Evolutionary conservation across 2,113 vertebrate genomes (phyloP), one percentile per base, ranked within the genome.

Genomic region (Scolopax mira): DNA sequence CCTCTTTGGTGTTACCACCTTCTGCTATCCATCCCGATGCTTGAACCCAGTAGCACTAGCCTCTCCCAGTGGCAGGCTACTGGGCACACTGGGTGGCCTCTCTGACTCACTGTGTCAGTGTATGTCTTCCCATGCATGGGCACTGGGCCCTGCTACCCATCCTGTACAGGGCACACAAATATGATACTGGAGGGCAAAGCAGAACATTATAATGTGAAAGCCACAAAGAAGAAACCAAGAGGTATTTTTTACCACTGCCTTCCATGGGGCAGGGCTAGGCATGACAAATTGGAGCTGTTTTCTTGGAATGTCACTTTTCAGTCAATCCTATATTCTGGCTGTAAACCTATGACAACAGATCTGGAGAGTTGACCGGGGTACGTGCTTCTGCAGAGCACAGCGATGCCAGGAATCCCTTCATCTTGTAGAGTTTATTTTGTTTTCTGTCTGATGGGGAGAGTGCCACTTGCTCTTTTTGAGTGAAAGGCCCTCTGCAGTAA

Each of bases 271-370:
- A 60, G 52, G 72, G 85, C 21, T 80, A 78, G 62, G 25, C 48
- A 51, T 60, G 55, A 74, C 48, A 35, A 28, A 52, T 67, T 22
- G 24, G 33, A 71, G 42, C 21, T 58, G 21, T 0, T 90, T 93
- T 67, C 72, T 80, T 86, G 52, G 67, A 80, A 95, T 84, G 81
- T 65, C 8, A 2, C 25, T 89, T 91, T 93, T 93, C 64, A 79
- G 23, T 85, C 78, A 89, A 33, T 60, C 35, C 78, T 85, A 7
- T 74, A 61, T 33, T 62, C 80, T 79, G n/a, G 5, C 27, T 49
- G 6, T 66, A 85, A 82, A 92, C 19, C 33, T 66, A 9, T 10
- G 46, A n/a, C 65, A 87, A 37, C 10, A 85, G 64, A 49, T 37
- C 13, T 70, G 51, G 51, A 93, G 66, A 69, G 30, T 31, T 23